Base-by-base conservation (phyloP, 2,113 vertebrate genomes). In the Solenodon paradoxus region DNA sequence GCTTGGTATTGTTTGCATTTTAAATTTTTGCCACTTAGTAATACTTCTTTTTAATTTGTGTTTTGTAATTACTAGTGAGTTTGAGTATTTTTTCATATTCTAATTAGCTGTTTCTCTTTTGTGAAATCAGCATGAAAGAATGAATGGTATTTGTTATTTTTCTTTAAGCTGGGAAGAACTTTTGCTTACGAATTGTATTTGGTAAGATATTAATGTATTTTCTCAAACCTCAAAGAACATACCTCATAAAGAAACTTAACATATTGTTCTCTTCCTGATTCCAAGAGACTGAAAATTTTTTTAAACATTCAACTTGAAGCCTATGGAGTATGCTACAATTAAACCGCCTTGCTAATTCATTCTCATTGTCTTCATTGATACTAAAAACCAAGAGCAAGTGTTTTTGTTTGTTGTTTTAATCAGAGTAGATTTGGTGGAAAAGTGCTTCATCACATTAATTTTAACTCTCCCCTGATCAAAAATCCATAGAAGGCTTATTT, bases 31-130 rank as follows among this genome's bases (percentile, higher is more conserved):
- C 71, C 57, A n/a, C 66, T 89, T 55, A 74, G 26, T 81, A 74
- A 61, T 88, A 11, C 53, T 61, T 83, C 38, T 30, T 64, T 96
- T 81, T 93, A 86, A 51, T 75, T 72, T 93, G 45, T 75, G 55
- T 71, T 93, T 92, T 72, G 38, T 77, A 24, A 35, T 92, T 53
- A 68, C 42, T 75, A 78, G 49, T 94, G 81, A 87, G 47, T 90
- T 79, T 88, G 55, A 88, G 9, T 55, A 35, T 94, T 94, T 92
- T 63, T 75, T 96, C 40, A 49, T 90, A 69, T 79, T 87, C n/a
- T 86, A 79, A 38, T 69, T 75, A 87, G 32, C 81, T 93, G 9
- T 69, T 95, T 77, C 40, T 32, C 40, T 93, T 92, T 40, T 89
- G 75, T 94, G 78, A 92, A 91, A 66, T 55, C 53, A 90, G 4